A percentile compares a stretch with the other conserved stretches of the same genome.
Evolutionary conservation across 2,113 vertebrate genomes (phyloP).

Genomic region (Numenius arquata): DNA sequence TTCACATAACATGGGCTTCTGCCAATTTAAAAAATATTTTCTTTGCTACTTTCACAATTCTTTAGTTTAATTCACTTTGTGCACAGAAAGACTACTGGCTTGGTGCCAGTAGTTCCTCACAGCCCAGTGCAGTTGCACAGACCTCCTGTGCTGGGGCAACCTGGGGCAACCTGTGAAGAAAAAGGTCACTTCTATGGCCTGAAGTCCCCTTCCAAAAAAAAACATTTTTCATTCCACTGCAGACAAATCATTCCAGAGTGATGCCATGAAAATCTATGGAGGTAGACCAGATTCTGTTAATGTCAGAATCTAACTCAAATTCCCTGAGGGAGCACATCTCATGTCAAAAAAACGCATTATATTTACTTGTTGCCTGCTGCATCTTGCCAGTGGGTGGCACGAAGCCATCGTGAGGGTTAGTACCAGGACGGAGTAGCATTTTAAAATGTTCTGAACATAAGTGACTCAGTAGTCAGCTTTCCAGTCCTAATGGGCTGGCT

Average conservation of each 20-base stretch:
- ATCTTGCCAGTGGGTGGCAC: not conserved
- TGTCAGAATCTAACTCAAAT: not conserved
- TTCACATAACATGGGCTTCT: not conserved
- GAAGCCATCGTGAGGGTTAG: not conserved
- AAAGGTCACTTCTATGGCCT: not conserved
- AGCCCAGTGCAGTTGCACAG: not conserved
- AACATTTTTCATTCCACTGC: not conserved
- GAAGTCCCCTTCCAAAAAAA: not conserved
- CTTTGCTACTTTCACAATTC: not conserved
- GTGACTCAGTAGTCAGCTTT: not conserved
- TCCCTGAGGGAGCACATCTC: not conserved
- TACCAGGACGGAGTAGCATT: not conserved
- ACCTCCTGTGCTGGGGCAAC: not conserved
- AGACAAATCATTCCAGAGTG: not conserved
- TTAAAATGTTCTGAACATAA: conserved; percentile 22
- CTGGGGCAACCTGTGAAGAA: not conserved
- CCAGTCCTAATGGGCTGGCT: not conserved
- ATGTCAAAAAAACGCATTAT: not conserved
- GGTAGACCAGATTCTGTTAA: not conserved
- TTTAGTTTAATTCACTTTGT: not conserved
- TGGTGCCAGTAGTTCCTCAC: not conserved
- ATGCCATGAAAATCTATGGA: not conserved
- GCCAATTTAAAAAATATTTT: not conserved
- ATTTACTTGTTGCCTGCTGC: not conserved
- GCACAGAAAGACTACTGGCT: not conserved